phyloP scores from a whole-genome alignment of 2,797 vertebrate genomes.

The Chloroceryle amazona region DNA sequence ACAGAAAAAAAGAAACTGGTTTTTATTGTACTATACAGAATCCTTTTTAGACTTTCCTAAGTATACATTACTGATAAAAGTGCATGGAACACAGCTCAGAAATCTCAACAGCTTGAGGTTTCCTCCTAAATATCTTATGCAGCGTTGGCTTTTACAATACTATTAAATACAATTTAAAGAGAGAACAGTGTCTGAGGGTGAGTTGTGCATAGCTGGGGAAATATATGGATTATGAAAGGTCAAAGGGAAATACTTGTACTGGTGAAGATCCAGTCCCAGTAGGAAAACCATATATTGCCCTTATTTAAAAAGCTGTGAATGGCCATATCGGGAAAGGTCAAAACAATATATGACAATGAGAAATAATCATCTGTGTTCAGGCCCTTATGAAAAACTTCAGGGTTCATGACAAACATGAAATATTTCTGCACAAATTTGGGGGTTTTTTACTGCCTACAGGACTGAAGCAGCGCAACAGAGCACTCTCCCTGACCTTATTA shows the following conservation, averaged over 20 bases:
- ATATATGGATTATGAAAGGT: not conserved
- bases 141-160: not conserved
- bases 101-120: not conserved
- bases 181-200: not conserved
- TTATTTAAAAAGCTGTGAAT: not conserved
- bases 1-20: not conserved
- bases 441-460: not conserved
- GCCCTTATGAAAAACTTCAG: not conserved
- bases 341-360: not conserved
- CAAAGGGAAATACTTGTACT: not conserved
- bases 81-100: not conserved
- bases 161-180: not conserved
- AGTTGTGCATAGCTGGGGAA: not conserved
- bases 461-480: rapidly evolving
- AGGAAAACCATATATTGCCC: not conserved
- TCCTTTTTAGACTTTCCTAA: not conserved
- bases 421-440: not conserved
- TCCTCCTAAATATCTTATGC: not conserved
- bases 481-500: not conserved
- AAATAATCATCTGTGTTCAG: not conserved
- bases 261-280: not conserved
- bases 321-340: not conserved
- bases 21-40: not conserved
- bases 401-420: not conserved
- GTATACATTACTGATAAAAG: not conserved